A percentile compares a stretch with the other conserved stretches of the same genome.
Evolutionary conservation across 2,888 invertebrate genomes (phyloP).

Genomic region (Fabriciana adippe): DNA sequence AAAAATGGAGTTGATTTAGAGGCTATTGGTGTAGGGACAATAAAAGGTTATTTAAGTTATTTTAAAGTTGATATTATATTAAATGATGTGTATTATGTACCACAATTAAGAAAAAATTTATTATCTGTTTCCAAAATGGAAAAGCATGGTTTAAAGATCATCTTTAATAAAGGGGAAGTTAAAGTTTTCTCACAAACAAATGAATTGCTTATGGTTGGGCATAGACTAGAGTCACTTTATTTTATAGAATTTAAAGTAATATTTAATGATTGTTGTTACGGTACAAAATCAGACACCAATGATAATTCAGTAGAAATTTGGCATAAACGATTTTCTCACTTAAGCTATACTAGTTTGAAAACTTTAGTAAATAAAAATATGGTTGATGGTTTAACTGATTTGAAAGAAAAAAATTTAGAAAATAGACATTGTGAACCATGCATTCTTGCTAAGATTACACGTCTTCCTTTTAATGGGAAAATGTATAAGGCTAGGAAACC

Average conservation of each 20-base stretch:
- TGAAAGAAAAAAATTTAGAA: background rate
- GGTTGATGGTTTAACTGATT: background rate
- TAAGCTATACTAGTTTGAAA: background rate
- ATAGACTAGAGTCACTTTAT: background rate
- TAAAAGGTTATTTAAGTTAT: background rate
- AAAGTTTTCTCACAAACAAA: background rate
- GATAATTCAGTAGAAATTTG: background rate
- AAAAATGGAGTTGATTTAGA: constrained; percentile 8
- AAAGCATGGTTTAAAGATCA: constrained; percentile 10
- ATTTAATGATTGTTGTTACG: background rate
- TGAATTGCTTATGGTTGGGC: background rate
- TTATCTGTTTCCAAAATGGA: constrained; percentile 10
- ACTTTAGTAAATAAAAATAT: background rate
- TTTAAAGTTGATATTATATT: background rate
- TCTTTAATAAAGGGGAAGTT: constrained; percentile 6
- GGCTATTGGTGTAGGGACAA: constrained; percentile 2
- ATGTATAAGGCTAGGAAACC: background rate
- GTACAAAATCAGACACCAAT: background rate
- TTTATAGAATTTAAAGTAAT: background rate
- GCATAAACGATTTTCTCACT: background rate
- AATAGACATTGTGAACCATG: background rate
- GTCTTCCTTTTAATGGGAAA: background rate
- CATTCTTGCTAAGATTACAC: background rate
- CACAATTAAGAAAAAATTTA: background rate
- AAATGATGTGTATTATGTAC: too few species aligned